Conservation (phyloP, 2,797 vertebrate species). For the Kryptolebias ocellatus region DNA sequence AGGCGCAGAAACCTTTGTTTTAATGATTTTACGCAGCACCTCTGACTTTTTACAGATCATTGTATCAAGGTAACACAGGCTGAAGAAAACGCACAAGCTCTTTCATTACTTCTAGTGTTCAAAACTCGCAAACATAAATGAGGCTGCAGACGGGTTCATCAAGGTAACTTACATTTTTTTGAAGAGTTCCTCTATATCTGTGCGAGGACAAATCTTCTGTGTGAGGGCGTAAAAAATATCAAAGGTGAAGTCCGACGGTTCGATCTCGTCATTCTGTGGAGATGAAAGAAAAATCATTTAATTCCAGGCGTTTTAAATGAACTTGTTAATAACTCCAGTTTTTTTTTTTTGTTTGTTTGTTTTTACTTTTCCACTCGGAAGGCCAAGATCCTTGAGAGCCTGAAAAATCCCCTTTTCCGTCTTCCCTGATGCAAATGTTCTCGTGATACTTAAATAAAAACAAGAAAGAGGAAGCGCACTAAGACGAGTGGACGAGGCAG, state of each 20-base stretch:
- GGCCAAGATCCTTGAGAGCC: constrained; percentile 96
- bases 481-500: not conserved
- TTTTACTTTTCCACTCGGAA: constrained; percentile 98
- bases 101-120: constrained; percentile 7
- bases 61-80: constrained; percentile 11
- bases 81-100: not conserved
- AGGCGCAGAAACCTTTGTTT: constrained; percentile 76
- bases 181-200: constrained; percentile 98
- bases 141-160: not conserved
- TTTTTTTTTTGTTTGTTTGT: too few relatives aligned
- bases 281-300: constrained; percentile 25
- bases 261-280: constrained; percentile 96
- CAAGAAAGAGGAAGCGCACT: not conserved
- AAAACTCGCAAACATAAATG: constrained; percentile 4
- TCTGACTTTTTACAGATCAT: constrained; percentile 20
- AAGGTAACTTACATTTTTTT: constrained; percentile 91
- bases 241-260: constrained; percentile 91
- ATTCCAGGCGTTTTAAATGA: not conserved
- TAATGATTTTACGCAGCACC: constrained; percentile 49
- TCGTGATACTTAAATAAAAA: constrained; percentile 86
- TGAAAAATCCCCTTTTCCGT: constrained; percentile 99
- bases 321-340: not conserved
- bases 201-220: constrained; percentile 98
- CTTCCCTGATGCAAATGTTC: constrained; percentile 98
- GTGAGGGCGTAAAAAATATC: constrained; percentile 98